These are phyloP conservation scores for Sebastiscus albofasciatus DNA, from an alignment of 2,797 vertebrate species.

Conservation along the genomic window DNA sequence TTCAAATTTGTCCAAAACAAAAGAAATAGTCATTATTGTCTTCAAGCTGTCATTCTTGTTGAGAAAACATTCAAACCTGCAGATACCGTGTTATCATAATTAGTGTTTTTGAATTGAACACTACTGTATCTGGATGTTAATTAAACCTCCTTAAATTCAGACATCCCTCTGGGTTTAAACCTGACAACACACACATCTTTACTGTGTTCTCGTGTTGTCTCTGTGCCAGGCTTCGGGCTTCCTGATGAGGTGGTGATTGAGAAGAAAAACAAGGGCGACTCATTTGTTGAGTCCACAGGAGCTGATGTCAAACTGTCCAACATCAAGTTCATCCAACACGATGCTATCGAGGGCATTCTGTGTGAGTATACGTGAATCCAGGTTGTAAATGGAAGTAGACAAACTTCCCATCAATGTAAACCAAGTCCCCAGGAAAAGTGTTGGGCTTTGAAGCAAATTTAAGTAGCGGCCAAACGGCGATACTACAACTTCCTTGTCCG, in stretches of 20 bases:
- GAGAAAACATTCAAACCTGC: background rate
- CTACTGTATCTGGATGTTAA: background rate
- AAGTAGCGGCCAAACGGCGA: too few species aligned
- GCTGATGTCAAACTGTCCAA: conserved; percentile 86
- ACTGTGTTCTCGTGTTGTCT: background rate
- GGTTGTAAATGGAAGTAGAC: too few species aligned
- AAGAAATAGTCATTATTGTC: background rate
- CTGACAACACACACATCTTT: background rate
- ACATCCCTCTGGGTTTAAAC: background rate
- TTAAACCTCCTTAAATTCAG: background rate
- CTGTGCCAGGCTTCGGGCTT: conserved; percentile 88
- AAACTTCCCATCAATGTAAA: too few species aligned
- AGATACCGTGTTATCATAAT: background rate
- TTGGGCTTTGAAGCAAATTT: too few species aligned
- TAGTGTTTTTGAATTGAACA: background rate
- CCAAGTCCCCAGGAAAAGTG: background rate
- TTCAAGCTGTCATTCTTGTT: background rate
- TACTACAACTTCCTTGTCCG: too few species aligned
- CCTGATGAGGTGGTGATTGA: conserved; percentile 95
- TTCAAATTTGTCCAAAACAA: background rate
- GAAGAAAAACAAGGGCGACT: conserved; percentile 89
- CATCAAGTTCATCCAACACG: conserved; percentile 93
- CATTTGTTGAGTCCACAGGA: conserved; percentile 91
- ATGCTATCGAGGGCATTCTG: conserved; percentile 93
- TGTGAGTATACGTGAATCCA: conserved; percentile 84